phyloP scores from a whole-genome alignment of 2,888 invertebrate species.

The Melinopterus prodromus region DNA sequence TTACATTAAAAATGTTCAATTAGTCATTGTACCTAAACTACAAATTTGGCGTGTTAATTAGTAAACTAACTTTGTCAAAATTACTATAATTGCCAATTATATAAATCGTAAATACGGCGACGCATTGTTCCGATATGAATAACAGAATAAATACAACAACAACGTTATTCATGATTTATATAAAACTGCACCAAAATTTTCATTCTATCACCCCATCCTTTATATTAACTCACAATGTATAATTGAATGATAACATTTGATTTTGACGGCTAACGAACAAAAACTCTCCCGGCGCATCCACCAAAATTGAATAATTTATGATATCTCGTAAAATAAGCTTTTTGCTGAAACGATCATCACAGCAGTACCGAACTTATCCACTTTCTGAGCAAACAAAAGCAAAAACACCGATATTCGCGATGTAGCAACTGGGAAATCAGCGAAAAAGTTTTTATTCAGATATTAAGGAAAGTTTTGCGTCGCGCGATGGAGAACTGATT shows the following conservation, averaged over 20 bases:
- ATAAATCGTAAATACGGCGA: neutral
- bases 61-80: neutral
- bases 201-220: neutral
- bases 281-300: neutral
- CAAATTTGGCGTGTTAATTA: neutral
- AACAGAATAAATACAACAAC: neutral
- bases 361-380: neutral
- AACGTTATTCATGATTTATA: neutral
- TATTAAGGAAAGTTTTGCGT: conserved; percentile 34
- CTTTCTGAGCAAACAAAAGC: neutral
- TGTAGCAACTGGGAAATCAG: conserved; percentile 36
- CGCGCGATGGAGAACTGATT: conserved; percentile 38
- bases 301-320: neutral
- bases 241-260: neutral
- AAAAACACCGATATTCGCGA: neutral
- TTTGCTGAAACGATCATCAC: neutral
- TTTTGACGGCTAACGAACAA: neutral
- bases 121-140: neutral
- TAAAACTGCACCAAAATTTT: neutral
- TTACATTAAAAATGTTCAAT: no score
- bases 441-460: conserved; percentile 33
- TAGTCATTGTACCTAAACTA: neutral
- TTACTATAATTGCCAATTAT: neutral
- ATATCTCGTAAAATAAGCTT: neutral
- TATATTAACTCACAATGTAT: neutral